A percentile compares a stretch with the other conserved stretches of the same genome.
These are phyloP conservation scores for Lycaon pictus DNA, from an alignment of 2,113 vertebrate genomes.

Conservation along the genomic window DNA sequence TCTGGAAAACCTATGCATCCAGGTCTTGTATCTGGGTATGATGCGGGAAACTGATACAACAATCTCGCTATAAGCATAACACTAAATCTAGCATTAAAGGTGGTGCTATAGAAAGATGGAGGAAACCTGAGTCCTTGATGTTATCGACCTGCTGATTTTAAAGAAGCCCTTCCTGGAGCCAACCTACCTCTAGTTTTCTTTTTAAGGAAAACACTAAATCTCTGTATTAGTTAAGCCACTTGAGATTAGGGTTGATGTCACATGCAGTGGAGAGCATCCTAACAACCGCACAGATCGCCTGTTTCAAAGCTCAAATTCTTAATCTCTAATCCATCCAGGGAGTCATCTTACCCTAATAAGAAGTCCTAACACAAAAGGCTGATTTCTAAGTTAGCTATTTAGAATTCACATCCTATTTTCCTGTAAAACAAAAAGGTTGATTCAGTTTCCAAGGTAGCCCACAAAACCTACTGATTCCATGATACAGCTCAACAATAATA, in stretches of 20 bases:
- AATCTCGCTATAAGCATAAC: neutral
- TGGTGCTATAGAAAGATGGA: neutral
- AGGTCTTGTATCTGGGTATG: neutral
- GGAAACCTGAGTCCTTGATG: neutral
- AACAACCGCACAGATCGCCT: neutral
- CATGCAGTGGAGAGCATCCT: neutral
- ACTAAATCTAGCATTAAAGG: neutral
- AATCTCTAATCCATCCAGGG: neutral
- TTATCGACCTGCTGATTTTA: neutral
- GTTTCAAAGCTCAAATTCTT: neutral
- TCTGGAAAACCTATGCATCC: neutral
- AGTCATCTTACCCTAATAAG: neutral
- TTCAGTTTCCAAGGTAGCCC: neutral
- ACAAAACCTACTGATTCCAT: neutral
- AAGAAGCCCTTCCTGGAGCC: neutral
- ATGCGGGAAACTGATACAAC: neutral
- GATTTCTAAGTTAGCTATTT: neutral
- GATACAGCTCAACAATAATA: neutral
- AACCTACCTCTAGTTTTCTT: neutral
- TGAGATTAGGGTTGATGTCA: neutral
- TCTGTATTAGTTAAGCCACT: neutral
- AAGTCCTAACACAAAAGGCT: neutral
- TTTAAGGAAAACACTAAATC: neutral
- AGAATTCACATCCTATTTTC: neutral
- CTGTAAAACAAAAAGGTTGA: neutral